These are phyloP conservation scores for Erpornis zantholeuca DNA, from an alignment of 2,113 vertebrate species.

Conservation along the genomic window DNA sequence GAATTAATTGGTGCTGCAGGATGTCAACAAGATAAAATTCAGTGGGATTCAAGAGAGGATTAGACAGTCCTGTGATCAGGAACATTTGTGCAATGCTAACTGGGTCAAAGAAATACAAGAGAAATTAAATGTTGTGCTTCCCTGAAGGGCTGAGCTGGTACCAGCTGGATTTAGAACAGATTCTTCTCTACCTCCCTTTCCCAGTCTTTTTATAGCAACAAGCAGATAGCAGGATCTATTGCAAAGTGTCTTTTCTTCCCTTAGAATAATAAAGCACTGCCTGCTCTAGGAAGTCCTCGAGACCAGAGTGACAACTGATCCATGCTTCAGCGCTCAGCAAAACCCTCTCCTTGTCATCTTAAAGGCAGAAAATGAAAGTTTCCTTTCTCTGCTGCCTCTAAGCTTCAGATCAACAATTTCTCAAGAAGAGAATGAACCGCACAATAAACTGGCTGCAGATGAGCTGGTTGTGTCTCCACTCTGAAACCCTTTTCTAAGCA, in stretches of 20 bases:
- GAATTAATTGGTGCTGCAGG: slow-evolving; percentile 3
- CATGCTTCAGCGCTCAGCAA: fast-evolving
- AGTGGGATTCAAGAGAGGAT: slow-evolving; percentile 22
- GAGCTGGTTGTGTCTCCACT: neutral
- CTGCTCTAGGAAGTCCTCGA: neutral
- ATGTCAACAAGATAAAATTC: slow-evolving; percentile 33
- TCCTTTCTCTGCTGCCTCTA: neutral
- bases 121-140: neutral
- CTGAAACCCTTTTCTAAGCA: neutral
- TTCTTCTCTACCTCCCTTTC: neutral
- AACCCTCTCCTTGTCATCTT: neutral
- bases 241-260: neutral
- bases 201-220: neutral
- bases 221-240: neutral
- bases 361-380: neutral
- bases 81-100: slow-evolving; percentile 28
- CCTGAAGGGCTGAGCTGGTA: slow-evolving; percentile 28
- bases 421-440: neutral
- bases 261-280: neutral
- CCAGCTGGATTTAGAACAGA: slow-evolving; percentile 16
- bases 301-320: neutral
- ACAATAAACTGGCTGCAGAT: neutral
- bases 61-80: slow-evolving; percentile 40
- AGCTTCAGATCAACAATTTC: neutral
- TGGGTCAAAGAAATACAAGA: slow-evolving; percentile 53